phyloP scores from a whole-genome alignment of 2,888 invertebrate species.

The Apantesis nais region DNA sequence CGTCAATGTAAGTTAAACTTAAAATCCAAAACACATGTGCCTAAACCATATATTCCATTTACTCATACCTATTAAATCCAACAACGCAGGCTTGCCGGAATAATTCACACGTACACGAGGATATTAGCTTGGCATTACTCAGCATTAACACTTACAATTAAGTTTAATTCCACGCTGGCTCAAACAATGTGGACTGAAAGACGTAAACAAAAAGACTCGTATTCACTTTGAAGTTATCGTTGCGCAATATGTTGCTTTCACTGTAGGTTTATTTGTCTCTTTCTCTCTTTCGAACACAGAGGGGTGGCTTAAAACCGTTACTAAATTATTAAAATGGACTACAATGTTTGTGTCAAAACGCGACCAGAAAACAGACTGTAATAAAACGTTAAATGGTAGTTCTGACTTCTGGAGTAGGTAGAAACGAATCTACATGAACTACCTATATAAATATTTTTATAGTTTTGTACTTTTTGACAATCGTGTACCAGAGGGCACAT shows the following conservation, averaged over 20 bases:
- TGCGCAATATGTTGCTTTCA: constrained; percentile 5
- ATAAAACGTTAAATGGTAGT: neutral
- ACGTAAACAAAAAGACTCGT: constrained; percentile 61
- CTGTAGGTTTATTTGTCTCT: neutral
- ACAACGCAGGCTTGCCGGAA: constrained; percentile 13
- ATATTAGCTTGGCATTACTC: constrained; percentile 56
- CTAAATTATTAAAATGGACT: neutral
- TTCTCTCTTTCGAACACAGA: neutral
- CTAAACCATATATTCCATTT: constrained; percentile 13
- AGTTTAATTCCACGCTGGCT: constrained; percentile 64
- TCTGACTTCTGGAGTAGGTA: neutral
- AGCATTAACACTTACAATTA: constrained; percentile 67
- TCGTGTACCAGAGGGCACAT: no score
- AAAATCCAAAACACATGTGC: constrained; percentile 2
- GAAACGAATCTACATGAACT: neutral
- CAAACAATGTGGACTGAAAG: constrained; percentile 63
- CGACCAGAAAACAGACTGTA: neutral
- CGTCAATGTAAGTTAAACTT: neutral
- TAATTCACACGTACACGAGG: constrained; percentile 28
- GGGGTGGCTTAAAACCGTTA: neutral
- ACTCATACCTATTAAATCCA: constrained; percentile 17
- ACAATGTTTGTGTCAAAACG: neutral
- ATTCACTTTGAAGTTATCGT: constrained; percentile 1
- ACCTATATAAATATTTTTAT: neutral
- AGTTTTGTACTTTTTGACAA: neutral